These are phyloP conservation scores for Drosophila nigromelanica DNA, from an alignment of 1,140 invertebrate genomes.

Conservation along the genomic window DNA sequence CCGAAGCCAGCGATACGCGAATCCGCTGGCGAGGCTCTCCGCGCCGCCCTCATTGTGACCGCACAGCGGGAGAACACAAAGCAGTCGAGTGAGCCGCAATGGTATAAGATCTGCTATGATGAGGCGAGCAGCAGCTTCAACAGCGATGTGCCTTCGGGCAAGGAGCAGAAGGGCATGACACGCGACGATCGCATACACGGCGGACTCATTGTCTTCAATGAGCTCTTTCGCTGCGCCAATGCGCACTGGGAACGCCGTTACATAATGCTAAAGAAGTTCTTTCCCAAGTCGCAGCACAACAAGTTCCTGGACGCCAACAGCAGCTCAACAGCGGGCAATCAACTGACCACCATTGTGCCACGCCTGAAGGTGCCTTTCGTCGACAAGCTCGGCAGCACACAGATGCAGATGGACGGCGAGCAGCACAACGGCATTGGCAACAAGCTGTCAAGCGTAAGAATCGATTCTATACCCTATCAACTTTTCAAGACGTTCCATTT, in stretches of 20 bases:
- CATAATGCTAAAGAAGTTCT: conserved; percentile 86
- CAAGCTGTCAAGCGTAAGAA: conserved; percentile 67
- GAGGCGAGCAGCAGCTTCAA: conserved; percentile 93
- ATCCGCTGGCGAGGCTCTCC: conserved; percentile 95
- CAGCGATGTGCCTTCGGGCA: conserved; percentile 86
- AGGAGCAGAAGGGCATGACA: conserved; percentile 90
- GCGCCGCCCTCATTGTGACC: conserved; percentile 96
- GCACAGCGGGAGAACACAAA: conserved; percentile 96
- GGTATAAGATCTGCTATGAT: conserved; percentile 96
- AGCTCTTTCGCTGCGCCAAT: conserved; percentile 96
- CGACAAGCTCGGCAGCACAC: conserved; percentile 72
- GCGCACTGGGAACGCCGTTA: conserved; percentile 94
- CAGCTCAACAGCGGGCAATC: conserved; percentile 43
- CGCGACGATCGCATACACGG: conserved; percentile 97
- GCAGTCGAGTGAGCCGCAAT: conserved; percentile 94
- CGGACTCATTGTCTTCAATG: conserved; percentile 96
- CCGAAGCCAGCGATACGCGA: conserved; percentile 96
- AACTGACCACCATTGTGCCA: conserved; percentile 80
- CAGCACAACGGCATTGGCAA: conserved; percentile 68
- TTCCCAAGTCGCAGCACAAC: conserved; percentile 84
- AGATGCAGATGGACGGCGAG: conserved; percentile 62
- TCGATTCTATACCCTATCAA: conserved; percentile 3
- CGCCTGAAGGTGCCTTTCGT: conserved; percentile 83
- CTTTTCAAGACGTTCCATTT: not conserved
- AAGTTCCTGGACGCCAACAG: conserved; percentile 60